Conservation (phyloP, 2,888 invertebrate genomes). For the Lutraria lutraria region DNA sequence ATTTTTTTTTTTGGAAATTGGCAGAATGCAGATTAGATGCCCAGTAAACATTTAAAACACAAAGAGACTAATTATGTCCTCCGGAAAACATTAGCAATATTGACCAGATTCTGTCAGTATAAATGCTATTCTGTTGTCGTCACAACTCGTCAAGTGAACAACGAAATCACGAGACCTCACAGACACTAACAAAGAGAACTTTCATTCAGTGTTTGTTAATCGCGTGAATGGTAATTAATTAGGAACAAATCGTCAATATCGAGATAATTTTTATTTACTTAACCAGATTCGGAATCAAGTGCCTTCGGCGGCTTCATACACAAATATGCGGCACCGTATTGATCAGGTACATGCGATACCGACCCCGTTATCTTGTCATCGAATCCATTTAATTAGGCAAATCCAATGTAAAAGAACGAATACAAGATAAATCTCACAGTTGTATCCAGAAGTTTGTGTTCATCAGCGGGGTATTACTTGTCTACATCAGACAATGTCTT, state of each 20-base stretch:
- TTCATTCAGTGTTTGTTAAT: neutral
- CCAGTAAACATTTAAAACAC: neutral
- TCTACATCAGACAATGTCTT: conserved; percentile 22
- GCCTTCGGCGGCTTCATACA: conserved; percentile 14
- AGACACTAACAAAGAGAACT: neutral
- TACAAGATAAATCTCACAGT: conserved; percentile 27
- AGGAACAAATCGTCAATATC: conserved; percentile 18
- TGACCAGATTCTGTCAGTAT: conserved; percentile 5
- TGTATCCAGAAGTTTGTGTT: neutral
- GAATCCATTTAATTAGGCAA: conserved; percentile 39
- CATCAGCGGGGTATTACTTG: conserved; percentile 10
- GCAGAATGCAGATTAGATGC: neutral
- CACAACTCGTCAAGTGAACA: neutral
- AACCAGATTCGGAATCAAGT: neutral
- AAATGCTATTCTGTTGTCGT: neutral
- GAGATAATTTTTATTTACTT: conserved; percentile 21
- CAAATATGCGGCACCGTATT: neutral
- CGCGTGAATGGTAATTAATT: conserved; percentile 21
- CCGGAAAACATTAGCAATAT: neutral
- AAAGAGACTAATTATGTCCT: neutral
- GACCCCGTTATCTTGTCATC: conserved; percentile 40
- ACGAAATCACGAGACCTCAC: neutral
- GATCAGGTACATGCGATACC: conserved; percentile 25
- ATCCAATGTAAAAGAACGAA: conserved; percentile 35
- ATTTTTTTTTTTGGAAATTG: neutral